Evolutionary conservation across 2,797 vertebrate species (phyloP).

Genomic region (Gallirallus australis): DNA sequence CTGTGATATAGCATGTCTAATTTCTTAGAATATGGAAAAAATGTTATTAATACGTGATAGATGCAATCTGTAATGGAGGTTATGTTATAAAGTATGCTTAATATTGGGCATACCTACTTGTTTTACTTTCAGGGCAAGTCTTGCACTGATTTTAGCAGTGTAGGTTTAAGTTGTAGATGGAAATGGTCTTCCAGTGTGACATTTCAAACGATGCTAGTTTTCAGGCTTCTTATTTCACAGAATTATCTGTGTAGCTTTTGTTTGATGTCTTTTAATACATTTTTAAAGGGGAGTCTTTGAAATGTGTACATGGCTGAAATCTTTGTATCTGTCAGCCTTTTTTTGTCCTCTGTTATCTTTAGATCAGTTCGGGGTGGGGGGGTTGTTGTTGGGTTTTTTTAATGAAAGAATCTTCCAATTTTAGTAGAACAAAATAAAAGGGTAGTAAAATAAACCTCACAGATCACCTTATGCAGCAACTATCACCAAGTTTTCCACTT

Average conservation of each 20-base stretch:
- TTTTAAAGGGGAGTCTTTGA: background rate
- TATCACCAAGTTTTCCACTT: background rate
- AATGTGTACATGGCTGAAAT: conserved; percentile 3
- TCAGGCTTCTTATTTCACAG: background rate
- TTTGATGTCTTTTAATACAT: background rate
- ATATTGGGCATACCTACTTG: background rate
- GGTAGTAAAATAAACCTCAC: background rate
- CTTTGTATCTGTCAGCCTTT: background rate
- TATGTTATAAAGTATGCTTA: background rate
- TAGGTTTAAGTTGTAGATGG: background rate
- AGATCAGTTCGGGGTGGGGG: background rate
- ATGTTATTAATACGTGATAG: background rate
- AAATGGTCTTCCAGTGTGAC: background rate
- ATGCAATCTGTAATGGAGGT: background rate
- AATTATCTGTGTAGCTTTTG: background rate
- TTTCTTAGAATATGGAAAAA: background rate
- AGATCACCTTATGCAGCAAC: background rate
- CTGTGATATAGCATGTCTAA: background rate
- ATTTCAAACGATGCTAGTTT: background rate
- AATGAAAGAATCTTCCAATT: background rate
- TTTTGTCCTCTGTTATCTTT: background rate
- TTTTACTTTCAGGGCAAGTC: background rate
- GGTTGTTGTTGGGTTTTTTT: background rate
- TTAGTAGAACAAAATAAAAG: background rate
- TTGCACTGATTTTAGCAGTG: background rate